Percentiles rank a stretch among this genome's conserved stretches.
phyloP scores from a whole-genome alignment of 2,797 vertebrate genomes.

The Chelonia mydas region DNA sequence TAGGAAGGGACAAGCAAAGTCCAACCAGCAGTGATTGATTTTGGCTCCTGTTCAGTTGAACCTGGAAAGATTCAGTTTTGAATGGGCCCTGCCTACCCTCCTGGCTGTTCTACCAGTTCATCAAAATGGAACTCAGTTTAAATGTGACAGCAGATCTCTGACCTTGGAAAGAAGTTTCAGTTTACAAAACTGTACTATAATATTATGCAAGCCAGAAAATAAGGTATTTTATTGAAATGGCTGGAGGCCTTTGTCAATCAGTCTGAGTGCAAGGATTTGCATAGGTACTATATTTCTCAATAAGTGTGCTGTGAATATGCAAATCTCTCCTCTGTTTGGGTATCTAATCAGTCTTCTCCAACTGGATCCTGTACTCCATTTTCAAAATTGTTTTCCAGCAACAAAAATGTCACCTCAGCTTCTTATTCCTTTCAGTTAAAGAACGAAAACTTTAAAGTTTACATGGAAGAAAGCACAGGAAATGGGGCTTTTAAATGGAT shows the following conservation, averaged over 20 bases:
- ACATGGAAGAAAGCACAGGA: neutral
- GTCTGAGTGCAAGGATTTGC: constrained; percentile 26
- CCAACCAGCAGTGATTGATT: neutral
- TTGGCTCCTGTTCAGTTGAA: neutral
- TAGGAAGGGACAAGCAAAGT: neutral
- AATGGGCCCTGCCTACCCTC: neutral
- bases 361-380: constrained; percentile 53
- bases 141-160: neutral
- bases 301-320: constrained; percentile 48
- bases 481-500: neutral
- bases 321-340: constrained; percentile 26
- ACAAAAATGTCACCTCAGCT: constrained; percentile 12
- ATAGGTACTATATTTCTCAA: constrained; percentile 5
- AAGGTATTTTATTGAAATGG: neutral
- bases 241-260: constrained; percentile 48
- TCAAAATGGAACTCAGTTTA: neutral
- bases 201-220: neutral
- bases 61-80: neutral
- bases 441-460: neutral
- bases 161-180: neutral
- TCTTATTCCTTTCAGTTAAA: neutral
- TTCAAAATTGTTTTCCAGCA: constrained; percentile 38
- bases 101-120: neutral
- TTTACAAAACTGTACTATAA: neutral
- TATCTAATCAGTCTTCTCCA: constrained; percentile 50